Evolutionary conservation across 2,113 vertebrate genomes (phyloP).

Genomic region (Pomatorhinus ruficollis): DNA sequence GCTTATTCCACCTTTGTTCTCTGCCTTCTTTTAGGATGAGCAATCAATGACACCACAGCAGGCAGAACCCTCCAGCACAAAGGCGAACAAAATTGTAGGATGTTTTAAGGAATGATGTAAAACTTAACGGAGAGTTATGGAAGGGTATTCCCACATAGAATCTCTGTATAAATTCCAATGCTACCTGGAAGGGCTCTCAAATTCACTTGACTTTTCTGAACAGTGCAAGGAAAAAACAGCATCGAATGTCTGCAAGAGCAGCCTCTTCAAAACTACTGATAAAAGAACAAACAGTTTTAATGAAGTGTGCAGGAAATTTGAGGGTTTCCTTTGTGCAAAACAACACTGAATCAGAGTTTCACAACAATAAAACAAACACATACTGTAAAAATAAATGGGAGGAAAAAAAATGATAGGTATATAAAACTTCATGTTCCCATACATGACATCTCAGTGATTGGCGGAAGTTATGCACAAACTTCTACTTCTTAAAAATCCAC

Average conservation of each 20-base stretch:
- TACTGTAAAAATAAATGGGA: not conserved
- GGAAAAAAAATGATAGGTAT: not conserved
- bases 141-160: not conserved
- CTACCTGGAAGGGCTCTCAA: not conserved
- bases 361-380: not conserved
- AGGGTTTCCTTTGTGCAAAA: not conserved
- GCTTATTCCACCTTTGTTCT: conserved; percentile 49
- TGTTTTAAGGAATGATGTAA: not conserved
- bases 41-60: conserved; percentile 21
- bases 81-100: conserved; percentile 12
- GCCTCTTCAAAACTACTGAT: not conserved
- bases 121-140: not conserved
- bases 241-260: not conserved
- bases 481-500: not conserved
- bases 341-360: not conserved
- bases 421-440: not conserved
- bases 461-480: not conserved
- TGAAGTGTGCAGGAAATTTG: not conserved
- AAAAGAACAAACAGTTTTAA: not conserved
- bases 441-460: not conserved
- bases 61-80: not conserved
- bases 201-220: not conserved
- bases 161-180: not conserved
- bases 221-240: not conserved
- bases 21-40: conserved; percentile 34